These are phyloP conservation scores for Enteromius argenteus DNA, from an alignment of 2,797 vertebrate species.

Conservation along the genomic window DNA sequence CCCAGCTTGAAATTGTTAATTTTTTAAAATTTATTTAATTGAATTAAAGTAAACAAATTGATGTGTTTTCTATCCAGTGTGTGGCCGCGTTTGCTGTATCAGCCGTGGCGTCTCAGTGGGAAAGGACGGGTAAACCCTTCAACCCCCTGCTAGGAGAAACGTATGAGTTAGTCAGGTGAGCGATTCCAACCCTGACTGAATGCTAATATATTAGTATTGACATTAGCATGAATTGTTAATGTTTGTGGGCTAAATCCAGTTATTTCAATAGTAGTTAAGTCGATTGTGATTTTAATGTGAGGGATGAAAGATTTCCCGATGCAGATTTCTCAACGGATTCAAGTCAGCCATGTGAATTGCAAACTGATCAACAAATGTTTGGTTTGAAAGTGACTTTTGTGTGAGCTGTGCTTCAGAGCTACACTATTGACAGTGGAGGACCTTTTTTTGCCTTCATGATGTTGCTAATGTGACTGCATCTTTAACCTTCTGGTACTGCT, in stretches of 20 bases:
- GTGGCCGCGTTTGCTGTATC: slow-evolving; percentile 98
- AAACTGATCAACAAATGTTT: background rate
- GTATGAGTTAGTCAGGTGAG: slow-evolving; percentile 93
- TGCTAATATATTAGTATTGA: slow-evolving; percentile 1
- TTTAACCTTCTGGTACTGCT: background rate
- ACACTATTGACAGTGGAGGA: background rate
- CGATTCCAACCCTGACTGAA: background rate
- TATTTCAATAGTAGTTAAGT: background rate
- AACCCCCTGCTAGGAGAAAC: slow-evolving; percentile 97
- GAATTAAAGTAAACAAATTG: background rate
- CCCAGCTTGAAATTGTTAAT: no score
- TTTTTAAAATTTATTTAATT: background rate
- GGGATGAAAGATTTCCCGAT: background rate
- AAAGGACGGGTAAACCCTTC: slow-evolving; percentile 97
- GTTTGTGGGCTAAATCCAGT: background rate
- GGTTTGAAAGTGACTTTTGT: background rate
- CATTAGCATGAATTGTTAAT: background rate
- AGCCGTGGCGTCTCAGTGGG: slow-evolving; percentile 98
- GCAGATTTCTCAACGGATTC: background rate
- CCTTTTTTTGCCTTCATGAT: background rate
- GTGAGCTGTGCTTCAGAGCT: background rate
- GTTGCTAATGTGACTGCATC: background rate
- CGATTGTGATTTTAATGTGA: background rate
- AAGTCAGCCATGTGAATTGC: background rate
- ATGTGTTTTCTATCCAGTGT: slow-evolving; percentile 76